phyloP scores from a whole-genome alignment of 2,888 invertebrate species.

The Alviniconcha strummeri region DNA sequence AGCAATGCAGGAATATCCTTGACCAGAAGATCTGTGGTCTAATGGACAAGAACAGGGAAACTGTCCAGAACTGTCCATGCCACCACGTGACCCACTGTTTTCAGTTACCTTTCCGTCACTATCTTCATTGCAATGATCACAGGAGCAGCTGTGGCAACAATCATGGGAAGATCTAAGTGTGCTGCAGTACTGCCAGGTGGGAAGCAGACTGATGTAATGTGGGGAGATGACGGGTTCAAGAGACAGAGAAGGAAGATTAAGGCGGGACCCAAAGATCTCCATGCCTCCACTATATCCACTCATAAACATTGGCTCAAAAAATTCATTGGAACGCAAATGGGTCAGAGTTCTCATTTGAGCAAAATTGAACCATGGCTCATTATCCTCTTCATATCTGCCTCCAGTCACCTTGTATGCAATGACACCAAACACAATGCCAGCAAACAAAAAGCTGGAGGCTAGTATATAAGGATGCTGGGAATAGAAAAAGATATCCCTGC shows the following conservation, averaged over 20 bases:
- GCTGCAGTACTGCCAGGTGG: constrained; percentile 67
- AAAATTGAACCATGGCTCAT: constrained; percentile 73
- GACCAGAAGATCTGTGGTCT: neutral
- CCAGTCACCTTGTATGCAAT: constrained; percentile 44
- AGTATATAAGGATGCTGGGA: constrained; percentile 40
- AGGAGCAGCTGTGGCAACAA: neutral
- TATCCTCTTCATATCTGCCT: constrained; percentile 45
- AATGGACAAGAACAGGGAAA: neutral
- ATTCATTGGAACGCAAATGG: constrained; percentile 48
- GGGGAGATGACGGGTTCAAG: constrained; percentile 73
- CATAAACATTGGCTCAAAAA: constrained; percentile 41
- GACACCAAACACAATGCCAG: constrained; percentile 45
- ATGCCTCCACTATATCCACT: constrained; percentile 45
- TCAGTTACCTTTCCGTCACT: neutral
- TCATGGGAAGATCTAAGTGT: neutral
- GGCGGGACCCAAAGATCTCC: constrained; percentile 49
- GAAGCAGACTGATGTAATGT: constrained; percentile 75
- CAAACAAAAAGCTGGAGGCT: constrained; percentile 53
- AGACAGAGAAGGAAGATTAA: constrained; percentile 68
- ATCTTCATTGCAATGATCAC: neutral
- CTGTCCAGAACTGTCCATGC: neutral
- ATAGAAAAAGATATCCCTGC: constrained; percentile 64
- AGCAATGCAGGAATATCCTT: neutral
- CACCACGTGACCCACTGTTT: neutral
- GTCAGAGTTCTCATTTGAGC: constrained; percentile 62